Conservation (phyloP, 2,113 vertebrate genomes). For the Lophius piscatorius region DNA sequence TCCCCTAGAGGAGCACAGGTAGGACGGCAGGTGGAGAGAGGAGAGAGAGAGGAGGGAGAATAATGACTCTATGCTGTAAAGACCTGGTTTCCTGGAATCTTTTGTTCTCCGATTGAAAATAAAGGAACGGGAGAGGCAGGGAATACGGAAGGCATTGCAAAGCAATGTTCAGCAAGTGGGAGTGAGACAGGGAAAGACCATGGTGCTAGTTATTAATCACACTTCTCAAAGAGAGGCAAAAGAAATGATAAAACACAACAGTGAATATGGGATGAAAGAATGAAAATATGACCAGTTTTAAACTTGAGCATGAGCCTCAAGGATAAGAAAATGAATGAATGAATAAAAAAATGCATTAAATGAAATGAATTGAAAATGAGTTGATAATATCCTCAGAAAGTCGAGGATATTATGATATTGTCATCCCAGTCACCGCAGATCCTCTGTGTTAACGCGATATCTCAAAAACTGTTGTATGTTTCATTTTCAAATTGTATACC, state of each 20-base stretch:
- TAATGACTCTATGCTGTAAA: slow-evolving; percentile 50
- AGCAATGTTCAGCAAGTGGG: slow-evolving; percentile 1
- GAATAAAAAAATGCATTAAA: no score
- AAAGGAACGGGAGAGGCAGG: not conserved
- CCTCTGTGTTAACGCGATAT: no score
- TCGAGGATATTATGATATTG: no score
- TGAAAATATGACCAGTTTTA: slow-evolving; percentile 16
- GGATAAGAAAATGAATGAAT: no score
- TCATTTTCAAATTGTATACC: no score
- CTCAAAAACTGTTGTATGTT: no score
- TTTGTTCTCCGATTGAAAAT: slow-evolving; percentile 37
- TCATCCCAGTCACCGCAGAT: no score
- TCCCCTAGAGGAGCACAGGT: slow-evolving; percentile 51
- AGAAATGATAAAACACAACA: slow-evolving; percentile 25
- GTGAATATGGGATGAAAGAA: slow-evolving; percentile 19
- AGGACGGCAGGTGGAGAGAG: slow-evolving; percentile 41
- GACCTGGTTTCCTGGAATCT: slow-evolving; percentile 38
- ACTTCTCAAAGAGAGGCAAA: slow-evolving; percentile 14
- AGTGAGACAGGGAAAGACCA: slow-evolving; percentile 20
- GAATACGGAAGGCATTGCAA: slow-evolving; percentile 4
- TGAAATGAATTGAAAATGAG: no score
- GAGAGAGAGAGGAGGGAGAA: slow-evolving; percentile 29
- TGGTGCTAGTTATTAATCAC: slow-evolving; percentile 50
- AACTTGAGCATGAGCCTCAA: no score
- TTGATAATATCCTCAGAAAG: no score